phyloP scores from a whole-genome alignment of 2,888 invertebrate species.

The Cheilosia urbana region DNA sequence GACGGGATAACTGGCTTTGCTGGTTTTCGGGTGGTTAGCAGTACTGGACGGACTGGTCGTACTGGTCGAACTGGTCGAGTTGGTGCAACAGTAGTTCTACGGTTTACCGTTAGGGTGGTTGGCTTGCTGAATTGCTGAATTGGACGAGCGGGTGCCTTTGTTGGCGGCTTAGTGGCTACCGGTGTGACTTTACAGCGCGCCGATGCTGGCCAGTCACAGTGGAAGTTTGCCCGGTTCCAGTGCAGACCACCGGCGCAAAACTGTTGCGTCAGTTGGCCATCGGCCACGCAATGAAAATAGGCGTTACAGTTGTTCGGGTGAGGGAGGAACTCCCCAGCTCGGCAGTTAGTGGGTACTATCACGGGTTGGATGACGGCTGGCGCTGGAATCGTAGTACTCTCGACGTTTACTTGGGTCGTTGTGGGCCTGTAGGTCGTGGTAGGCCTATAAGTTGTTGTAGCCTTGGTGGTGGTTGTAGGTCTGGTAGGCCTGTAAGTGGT shows the following conservation, averaged over 20 bases:
- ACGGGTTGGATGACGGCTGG: constrained; percentile 84
- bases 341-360: constrained; percentile 81
- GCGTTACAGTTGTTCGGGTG: constrained; percentile 89
- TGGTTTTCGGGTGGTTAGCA: constrained; percentile 80
- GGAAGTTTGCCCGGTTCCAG: constrained; percentile 88
- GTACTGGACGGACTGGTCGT: constrained; percentile 76
- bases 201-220: constrained; percentile 92
- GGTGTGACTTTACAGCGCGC: constrained; percentile 86
- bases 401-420: constrained; percentile 76
- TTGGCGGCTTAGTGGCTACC: constrained; percentile 77
- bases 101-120: constrained; percentile 76
- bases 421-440: constrained; percentile 74
- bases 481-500: constrained; percentile 78
- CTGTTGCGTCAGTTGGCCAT: constrained; percentile 89
- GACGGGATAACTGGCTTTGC: constrained; percentile 80
- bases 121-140: constrained; percentile 77
- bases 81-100: constrained; percentile 79
- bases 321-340: constrained; percentile 85
- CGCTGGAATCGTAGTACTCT: constrained; percentile 82
- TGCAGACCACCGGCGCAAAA: constrained; percentile 92
- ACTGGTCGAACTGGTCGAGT: constrained; percentile 11
- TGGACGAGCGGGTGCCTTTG: constrained; percentile 81
- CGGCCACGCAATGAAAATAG: constrained; percentile 89
- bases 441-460: constrained; percentile 58
- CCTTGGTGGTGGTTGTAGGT: constrained; percentile 81